A percentile compares a stretch with the other conserved stretches of the same genome.
phyloP scores from a whole-genome alignment of 2,888 invertebrate genomes.

The Operophtera brumata region DNA sequence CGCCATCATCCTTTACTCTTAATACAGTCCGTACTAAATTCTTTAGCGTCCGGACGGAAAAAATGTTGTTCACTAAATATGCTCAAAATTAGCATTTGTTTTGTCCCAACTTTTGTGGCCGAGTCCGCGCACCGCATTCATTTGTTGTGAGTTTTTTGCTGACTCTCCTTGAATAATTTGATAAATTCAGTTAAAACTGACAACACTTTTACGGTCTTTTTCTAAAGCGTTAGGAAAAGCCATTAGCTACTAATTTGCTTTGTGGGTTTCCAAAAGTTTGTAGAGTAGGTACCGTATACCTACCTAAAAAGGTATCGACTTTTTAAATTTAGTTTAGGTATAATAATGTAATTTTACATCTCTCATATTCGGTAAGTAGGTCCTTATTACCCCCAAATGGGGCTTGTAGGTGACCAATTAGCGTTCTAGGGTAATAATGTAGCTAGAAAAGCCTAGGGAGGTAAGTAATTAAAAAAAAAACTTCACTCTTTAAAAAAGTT shows the following conservation, averaged over 20 bases:
- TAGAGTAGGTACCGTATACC: too few relatives aligned
- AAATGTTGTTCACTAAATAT: constrained; percentile 59
- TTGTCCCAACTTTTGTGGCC: constrained; percentile 40
- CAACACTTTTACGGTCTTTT: constrained; percentile 25
- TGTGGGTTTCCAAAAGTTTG: background rate
- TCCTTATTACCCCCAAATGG: too few relatives aligned
- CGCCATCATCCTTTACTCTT: constrained; percentile 1
- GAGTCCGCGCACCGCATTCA: constrained; percentile 41
- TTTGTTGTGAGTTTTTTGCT: constrained; percentile 46
- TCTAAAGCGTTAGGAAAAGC: constrained; percentile 10
- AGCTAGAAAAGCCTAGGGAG: too few relatives aligned
- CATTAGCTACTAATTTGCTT: constrained; percentile 21
- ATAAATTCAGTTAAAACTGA: constrained; percentile 29
- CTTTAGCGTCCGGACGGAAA: constrained; percentile 42
- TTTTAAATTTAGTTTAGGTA: too few relatives aligned
- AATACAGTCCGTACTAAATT: constrained; percentile 20
- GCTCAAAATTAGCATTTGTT: constrained; percentile 62
- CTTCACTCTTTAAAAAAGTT: too few relatives aligned
- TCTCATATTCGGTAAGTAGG: too few relatives aligned
- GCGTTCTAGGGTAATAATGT: too few relatives aligned
- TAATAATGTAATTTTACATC: too few relatives aligned
- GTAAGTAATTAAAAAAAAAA: too few relatives aligned
- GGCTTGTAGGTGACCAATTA: too few relatives aligned
- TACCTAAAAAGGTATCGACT: too few relatives aligned
- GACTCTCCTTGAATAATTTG: constrained; percentile 42